phyloP scores from a whole-genome alignment of 2,888 invertebrate genomes.

The Brenthis hecate region DNA sequence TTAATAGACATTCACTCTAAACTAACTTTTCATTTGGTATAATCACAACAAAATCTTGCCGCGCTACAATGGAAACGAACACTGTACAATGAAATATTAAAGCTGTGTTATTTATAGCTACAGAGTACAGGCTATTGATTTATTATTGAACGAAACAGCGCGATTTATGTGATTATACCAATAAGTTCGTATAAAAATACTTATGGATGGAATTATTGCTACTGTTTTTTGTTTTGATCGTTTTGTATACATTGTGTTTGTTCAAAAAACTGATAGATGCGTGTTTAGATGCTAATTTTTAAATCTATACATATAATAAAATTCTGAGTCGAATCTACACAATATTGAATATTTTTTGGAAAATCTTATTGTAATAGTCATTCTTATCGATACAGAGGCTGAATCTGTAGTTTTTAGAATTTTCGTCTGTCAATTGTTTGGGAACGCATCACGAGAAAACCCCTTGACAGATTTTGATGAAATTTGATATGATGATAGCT shows the following conservation, averaged over 20 bases:
- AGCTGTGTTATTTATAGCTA: constrained; percentile 59
- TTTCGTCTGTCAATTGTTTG: too few species aligned
- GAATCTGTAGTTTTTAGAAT: too few species aligned
- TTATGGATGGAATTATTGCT: constrained; percentile 1
- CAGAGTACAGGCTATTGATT: constrained; percentile 59
- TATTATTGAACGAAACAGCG: constrained; percentile 54
- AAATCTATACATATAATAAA: too few species aligned
- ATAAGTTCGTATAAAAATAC: constrained; percentile 29
- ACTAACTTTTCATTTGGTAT: neutral
- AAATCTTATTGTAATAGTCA: too few species aligned
- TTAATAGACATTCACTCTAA: neutral
- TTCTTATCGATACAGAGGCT: too few species aligned
- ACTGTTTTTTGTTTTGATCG: neutral
- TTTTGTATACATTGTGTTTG: neutral
- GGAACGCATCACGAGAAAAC: too few species aligned
- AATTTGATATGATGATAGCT: too few species aligned
- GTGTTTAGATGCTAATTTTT: too few species aligned
- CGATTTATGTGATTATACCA: constrained; percentile 51
- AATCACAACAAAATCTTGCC: constrained; percentile 20
- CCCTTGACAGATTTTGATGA: too few species aligned
- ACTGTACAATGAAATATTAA: constrained; percentile 55
- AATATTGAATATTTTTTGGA: too few species aligned
- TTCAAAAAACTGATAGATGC: too few species aligned
- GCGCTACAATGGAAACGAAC: constrained; percentile 47
- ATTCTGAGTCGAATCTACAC: too few species aligned